Base-by-base conservation (phyloP, 2,888 invertebrate genomes). In the Netelia inedita region DNA sequence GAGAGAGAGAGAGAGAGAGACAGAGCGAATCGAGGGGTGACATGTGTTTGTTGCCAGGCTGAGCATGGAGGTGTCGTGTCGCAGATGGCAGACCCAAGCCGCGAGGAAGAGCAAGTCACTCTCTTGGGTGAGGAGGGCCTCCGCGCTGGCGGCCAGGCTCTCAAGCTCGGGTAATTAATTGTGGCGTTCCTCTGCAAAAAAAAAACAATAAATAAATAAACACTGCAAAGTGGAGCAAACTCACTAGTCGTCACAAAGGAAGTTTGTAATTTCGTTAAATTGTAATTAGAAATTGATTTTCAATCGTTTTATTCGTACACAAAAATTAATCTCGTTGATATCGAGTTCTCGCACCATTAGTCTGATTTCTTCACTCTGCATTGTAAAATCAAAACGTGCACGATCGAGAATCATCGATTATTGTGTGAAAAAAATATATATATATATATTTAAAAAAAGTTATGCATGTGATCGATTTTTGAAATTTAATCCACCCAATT, bases 41-140 rank as follows among this genome's bases (percentile, higher is more conserved):
- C 92, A 89, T 91, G 93, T 93, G 93, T 96, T 96, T 95, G 95
- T 95, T 95, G 95, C 95, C 95, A 96, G 96, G 95, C 96, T 96
- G 96, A 96, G 95, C 95, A 95, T 94, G 94, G 95, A 94, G 94
- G 94, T 95, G 94, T 95, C 95, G 94, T 95, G 95, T 95, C 96
- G 95, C 98, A 98, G 97, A 98, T 98, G 98, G 98, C 98, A 95
- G 99, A 99, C 95, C 98, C 98, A 94, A 97, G 97, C 94, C 97
- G 98, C 93, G 98, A 98, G 95, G 98, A 98, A 95, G 98, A 99
- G 95, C 98, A 98, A 95, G 97, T 98, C 93, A 98, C 98, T 92
- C 96, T 99, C 94, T 96, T 99, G 94, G 98, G 98, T 94, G 99
- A 99, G 95, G 99, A 99, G 95, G 98, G 97, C 93, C 97, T 98